These are phyloP conservation scores for Prionace glauca DNA, from an alignment of 2,797 vertebrate species.

Conservation along the genomic window DNA sequence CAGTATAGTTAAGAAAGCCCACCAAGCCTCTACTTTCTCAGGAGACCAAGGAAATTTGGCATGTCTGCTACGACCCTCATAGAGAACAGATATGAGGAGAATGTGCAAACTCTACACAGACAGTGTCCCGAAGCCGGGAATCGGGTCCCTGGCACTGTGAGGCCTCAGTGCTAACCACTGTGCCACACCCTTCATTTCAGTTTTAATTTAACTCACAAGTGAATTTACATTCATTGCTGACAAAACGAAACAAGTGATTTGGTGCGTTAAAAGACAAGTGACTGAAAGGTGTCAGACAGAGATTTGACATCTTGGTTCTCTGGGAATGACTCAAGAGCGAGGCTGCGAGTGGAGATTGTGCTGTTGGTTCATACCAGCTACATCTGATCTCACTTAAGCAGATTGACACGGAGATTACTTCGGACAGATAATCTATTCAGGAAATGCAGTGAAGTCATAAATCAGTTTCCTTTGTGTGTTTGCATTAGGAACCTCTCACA, in stretches of 20 bases:
- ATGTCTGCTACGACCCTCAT: no score
- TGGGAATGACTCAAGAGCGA: background rate
- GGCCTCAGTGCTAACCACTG: no score
- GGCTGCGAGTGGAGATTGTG: background rate
- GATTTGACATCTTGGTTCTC: background rate
- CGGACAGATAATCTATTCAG: background rate
- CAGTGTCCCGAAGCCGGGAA: no score
- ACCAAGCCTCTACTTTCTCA: no score
- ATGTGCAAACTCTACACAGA: no score
- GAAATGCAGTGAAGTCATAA: conserved; percentile 6
- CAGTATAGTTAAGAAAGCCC: no score
- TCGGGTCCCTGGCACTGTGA: no score
- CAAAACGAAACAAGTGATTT: background rate
- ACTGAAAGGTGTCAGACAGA: background rate
- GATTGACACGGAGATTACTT: background rate
- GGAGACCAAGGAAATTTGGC: no score
- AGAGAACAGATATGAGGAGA: no score
- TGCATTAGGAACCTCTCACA: background rate
- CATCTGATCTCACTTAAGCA: conserved; percentile 9
- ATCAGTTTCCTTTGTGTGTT: background rate
- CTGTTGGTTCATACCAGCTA: background rate
- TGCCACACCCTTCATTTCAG: no score
- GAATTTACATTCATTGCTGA: background rate
- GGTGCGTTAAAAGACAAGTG: background rate
- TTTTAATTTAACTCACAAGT: background rate